A percentile compares a stretch with the other conserved stretches of the same genome.
Conservation (phyloP, 1,140 invertebrate genomes). For the Muscidifurax raptorellus region DNA sequence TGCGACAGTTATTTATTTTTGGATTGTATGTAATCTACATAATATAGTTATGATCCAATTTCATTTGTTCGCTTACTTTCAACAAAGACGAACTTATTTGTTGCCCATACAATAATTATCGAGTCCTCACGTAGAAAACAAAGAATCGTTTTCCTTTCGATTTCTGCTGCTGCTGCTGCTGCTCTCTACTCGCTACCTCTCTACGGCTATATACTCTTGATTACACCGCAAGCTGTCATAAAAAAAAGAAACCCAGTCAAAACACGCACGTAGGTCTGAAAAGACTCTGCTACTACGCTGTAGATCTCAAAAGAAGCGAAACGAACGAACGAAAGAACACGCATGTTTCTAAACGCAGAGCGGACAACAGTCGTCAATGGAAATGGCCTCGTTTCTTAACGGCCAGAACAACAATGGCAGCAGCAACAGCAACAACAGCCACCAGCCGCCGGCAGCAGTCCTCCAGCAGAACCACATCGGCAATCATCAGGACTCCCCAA, state of each 20-base stretch:
- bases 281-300: slow-evolving; percentile 63
- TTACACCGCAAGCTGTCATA: slow-evolving; percentile 15
- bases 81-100: background rate
- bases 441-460: background rate
- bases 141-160: slow-evolving; percentile 36
- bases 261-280: slow-evolving; percentile 70
- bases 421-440: slow-evolving; percentile 38
- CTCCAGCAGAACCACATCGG: slow-evolving; percentile 35
- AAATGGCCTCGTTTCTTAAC: slow-evolving; percentile 79
- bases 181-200: slow-evolving; percentile 24
- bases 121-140: slow-evolving; percentile 11
- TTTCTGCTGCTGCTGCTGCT: slow-evolving; percentile 26
- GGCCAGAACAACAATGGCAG: slow-evolving; percentile 79
- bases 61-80: background rate
- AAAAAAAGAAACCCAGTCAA: slow-evolving; percentile 36
- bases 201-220: slow-evolving; percentile 27
- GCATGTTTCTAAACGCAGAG: slow-evolving; percentile 75
- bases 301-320: slow-evolving; percentile 75
- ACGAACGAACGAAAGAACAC: slow-evolving; percentile 66
- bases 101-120: slow-evolving; percentile 17
- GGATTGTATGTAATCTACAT: background rate
- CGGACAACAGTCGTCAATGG: slow-evolving; percentile 75
- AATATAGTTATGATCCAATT: background rate
- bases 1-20: background rate
- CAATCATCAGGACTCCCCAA: background rate